These are phyloP conservation scores for Phataginus tetradactyla DNA, from an alignment of 2,797 vertebrate species.

Conservation along the genomic window DNA sequence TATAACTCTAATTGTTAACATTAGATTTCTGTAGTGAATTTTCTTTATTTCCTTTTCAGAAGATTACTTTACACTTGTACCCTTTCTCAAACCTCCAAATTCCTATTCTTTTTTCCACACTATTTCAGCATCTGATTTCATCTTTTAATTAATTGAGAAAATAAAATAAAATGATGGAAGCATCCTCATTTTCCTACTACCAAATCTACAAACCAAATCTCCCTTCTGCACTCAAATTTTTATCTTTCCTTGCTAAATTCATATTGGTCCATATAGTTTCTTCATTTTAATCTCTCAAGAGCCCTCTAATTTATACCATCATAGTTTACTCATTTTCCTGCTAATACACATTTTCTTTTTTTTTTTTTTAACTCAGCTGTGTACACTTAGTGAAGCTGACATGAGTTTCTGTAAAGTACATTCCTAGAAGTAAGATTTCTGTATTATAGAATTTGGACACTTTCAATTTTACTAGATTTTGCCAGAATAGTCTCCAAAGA, in stretches of 20 bases:
- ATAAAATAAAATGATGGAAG: background rate
- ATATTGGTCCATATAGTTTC: background rate
- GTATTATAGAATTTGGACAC: background rate
- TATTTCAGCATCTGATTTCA: background rate
- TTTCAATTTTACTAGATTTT: background rate
- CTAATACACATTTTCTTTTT: background rate
- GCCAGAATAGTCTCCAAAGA: background rate
- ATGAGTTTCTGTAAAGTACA: background rate
- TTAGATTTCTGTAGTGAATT: background rate
- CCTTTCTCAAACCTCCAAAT: background rate
- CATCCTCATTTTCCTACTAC: too few relatives aligned
- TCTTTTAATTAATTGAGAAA: background rate
- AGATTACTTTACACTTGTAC: background rate
- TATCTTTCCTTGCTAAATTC: background rate
- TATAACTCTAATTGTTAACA: background rate
- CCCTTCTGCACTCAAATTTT: background rate
- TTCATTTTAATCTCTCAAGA: background rate
- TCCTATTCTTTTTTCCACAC: background rate
- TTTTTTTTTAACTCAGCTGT: background rate
- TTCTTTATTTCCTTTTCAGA: background rate
- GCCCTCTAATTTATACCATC: background rate
- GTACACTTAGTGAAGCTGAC: background rate
- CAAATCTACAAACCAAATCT: accelerated
- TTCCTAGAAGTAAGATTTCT: background rate
- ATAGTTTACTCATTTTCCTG: conserved; percentile 11